These are phyloP conservation scores for Cyaniris semiargus DNA, from an alignment of 2,888 invertebrate genomes.

Conservation along the genomic window DNA sequence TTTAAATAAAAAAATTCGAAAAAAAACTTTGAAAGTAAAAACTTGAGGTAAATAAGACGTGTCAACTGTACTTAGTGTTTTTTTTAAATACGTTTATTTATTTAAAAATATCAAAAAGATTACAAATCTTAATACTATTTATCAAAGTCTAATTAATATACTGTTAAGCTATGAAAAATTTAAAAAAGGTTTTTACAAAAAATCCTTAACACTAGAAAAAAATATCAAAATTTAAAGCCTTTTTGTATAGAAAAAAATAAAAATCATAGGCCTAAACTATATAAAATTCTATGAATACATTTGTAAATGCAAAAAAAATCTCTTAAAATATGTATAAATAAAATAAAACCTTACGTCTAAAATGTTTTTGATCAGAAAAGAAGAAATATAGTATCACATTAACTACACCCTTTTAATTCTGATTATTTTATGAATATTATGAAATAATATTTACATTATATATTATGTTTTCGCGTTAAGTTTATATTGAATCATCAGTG, in stretches of 20 bases:
- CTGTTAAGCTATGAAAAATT: not conserved
- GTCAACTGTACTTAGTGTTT: not conserved
- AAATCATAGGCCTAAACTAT: not conserved
- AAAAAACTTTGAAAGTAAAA: not conserved
- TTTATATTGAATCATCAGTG: not conserved
- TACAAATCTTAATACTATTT: not conserved
- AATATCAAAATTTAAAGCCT: slow-evolving; percentile 4
- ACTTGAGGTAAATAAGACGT: too few species aligned
- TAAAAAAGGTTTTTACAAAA: not conserved
- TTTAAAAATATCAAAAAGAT: slow-evolving; percentile 5
- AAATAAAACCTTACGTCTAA: not conserved
- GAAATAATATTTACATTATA: not conserved
- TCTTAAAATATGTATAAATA: not conserved
- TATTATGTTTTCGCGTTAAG: not conserved
- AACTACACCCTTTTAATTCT: not conserved
- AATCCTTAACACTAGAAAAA: not conserved
- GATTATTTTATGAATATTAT: not conserved
- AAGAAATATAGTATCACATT: not conserved
- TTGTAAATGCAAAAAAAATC: slow-evolving; percentile 7
- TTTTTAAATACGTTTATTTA: not conserved
- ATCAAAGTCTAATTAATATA: not conserved
- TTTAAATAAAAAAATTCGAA: slow-evolving; percentile 1
- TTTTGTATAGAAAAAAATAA: not conserved
- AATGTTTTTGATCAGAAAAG: not conserved
- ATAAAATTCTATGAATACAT: not conserved